These are phyloP conservation scores for Mycetomoellerius zeteki DNA, from an alignment of 1,140 invertebrate genomes.

Conservation along the genomic window DNA sequence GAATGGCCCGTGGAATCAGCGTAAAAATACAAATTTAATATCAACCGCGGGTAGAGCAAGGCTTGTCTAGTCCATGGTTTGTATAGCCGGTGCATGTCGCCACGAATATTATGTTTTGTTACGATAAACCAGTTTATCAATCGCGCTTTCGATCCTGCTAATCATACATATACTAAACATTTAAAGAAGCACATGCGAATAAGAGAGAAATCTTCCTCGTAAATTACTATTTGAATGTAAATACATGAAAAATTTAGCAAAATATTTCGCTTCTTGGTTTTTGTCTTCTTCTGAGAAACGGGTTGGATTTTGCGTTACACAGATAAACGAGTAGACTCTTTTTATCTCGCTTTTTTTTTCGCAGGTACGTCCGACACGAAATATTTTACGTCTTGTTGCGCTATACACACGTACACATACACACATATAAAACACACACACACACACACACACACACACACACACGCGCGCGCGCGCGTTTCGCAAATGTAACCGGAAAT, in stretches of 20 bases:
- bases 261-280: not conserved
- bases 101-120: conserved; percentile 51
- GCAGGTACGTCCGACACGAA: not conserved
- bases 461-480: not conserved
- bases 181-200: not conserved
- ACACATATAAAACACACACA: too few relatives aligned
- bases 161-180: not conserved
- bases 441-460: too few relatives aligned
- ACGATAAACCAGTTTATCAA: conserved; percentile 36
- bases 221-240: not conserved
- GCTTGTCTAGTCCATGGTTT: conserved; percentile 39
- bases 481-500: conserved; percentile 65
- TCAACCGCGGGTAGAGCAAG: conserved; percentile 71
- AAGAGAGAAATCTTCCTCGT: not conserved
- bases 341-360: conserved; percentile 8
- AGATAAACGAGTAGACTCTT: conserved; percentile 10
- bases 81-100: conserved; percentile 21
- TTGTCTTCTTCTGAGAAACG: not conserved
- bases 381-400: conserved; percentile 33
- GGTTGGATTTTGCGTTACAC: not conserved
- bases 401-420: not conserved
- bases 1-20: conserved; percentile 87
- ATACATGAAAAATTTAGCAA: not conserved
- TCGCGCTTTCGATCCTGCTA: not conserved
- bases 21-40: conserved; percentile 88